Evolutionary conservation across 2,888 invertebrate genomes (phyloP).

Genomic region (Drosophila antonietae): DNA sequence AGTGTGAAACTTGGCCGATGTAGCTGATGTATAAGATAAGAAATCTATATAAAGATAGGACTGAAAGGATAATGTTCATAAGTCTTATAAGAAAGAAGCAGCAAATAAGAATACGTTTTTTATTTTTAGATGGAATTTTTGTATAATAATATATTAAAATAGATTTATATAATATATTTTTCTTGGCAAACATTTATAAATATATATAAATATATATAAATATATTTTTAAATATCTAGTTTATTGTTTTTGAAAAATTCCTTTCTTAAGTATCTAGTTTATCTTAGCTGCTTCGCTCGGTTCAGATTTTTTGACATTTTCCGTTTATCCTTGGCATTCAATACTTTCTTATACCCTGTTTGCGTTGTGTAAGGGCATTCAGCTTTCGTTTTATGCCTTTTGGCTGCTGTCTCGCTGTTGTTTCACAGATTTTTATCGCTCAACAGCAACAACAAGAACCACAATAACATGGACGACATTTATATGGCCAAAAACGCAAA

Average conservation of each 20-base stretch:
- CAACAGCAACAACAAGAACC: conserved; percentile 15
- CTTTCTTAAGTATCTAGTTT: neutral
- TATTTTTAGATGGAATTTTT: neutral
- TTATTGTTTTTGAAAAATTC: neutral
- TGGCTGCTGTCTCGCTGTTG: conserved; percentile 32
- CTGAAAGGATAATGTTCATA: neutral
- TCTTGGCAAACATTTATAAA: neutral
- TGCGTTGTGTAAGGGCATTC: conserved; percentile 27
- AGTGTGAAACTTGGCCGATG: neutral
- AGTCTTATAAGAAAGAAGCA: neutral
- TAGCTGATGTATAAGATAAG: neutral
- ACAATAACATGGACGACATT: conserved; percentile 42
- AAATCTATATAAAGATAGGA: neutral
- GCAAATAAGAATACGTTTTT: neutral
- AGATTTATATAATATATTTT: neutral
- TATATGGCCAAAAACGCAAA: conserved; percentile 70
- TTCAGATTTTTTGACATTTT: neutral
- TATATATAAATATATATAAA: neutral
- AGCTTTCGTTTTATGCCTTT: conserved; percentile 5
- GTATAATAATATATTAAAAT: neutral
- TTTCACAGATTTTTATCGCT: conserved; percentile 66
- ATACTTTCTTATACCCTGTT: neutral
- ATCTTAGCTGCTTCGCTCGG: neutral
- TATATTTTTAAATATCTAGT: neutral
- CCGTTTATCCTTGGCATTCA: neutral